Base-by-base conservation (phyloP, 2,113 vertebrate genomes). In the Dendropsophus ebraccatus region DNA sequence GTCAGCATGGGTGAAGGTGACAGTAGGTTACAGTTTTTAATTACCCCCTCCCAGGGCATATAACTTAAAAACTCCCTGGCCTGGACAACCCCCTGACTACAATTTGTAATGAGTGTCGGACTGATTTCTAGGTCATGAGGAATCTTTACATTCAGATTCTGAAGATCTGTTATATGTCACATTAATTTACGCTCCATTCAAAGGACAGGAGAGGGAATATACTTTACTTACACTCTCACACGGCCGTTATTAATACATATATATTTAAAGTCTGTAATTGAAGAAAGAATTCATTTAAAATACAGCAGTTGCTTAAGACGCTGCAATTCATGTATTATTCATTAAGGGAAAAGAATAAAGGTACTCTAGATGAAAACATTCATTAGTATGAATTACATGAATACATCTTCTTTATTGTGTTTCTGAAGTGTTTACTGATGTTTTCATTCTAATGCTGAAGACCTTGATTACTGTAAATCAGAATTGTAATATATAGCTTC, bases 321-420 rank as follows among this genome's bases (percentile, higher is more conserved):
- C 52, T 74, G 85, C 77, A 47, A 81, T 87, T 87, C 85, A 87
- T 87, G 72, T 87, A 87, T 87, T 81, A 87, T 87, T 87, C 85
- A 87, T 81, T 62, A 72, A n/a, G 78, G 67, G 69, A 87, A 73
- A 47, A 56, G 74, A 85, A 79, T 79, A 85, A 85, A 87, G 85
- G 85, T 87, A 87, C 52, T 87, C 67, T 35, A 81, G 70, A 87
- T 81, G 78, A 87, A 70, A 73, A 60, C 50, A 72, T 81, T 81
- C 78, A 81, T 87, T 73, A 87, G 69, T 58, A 87, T 87, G 85
- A 81, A 81, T 73, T 81, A 87, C 69, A 28, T 19, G 58, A 81
- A 60, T 62, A n/a, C 60, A 81, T 81, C 52, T 87, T 58, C 79
- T 28, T 49, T 41, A 62, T 81, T 58, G 52, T 69, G 5, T 70